Evolutionary conservation across 1,140 invertebrate species (phyloP).

Genomic region (Calosoma granatense): DNA sequence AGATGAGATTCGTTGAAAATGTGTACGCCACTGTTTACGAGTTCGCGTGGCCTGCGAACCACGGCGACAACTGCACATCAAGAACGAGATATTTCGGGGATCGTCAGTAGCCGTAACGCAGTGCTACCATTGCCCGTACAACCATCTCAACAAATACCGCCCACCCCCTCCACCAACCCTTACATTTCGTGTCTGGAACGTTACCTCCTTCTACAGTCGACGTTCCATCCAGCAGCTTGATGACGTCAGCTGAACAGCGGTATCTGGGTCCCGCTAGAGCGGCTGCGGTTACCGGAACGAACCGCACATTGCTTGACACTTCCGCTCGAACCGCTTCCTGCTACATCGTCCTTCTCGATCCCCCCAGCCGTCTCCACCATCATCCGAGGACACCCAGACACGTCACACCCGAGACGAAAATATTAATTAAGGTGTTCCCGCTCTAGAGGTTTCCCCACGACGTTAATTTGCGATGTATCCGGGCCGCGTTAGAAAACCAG

Average conservation of each 20-base stretch:
- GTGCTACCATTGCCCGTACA: too few species aligned
- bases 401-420: background rate
- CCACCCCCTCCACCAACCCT: too few species aligned
- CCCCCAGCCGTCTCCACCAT: background rate
- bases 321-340: background rate
- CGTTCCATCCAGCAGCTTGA: background rate
- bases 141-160: too few species aligned
- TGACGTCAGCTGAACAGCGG: constrained; percentile 3
- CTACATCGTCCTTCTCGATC: background rate
- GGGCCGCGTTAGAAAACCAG: too few species aligned
- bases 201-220: background rate
- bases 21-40: background rate
- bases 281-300: constrained; percentile 2
- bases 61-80: background rate
- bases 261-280: background rate
- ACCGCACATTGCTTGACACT: constrained; percentile 7
- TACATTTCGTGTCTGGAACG: too few species aligned
- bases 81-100: background rate
- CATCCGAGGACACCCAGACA: background rate
- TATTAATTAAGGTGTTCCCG: background rate
- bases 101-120: background rate
- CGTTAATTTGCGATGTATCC: too few species aligned
- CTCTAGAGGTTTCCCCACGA: too few species aligned
- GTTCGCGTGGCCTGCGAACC: background rate
- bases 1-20: too few species aligned